phyloP scores from a whole-genome alignment of 1,140 invertebrate species.

The Probaryconus sp. region DNA sequence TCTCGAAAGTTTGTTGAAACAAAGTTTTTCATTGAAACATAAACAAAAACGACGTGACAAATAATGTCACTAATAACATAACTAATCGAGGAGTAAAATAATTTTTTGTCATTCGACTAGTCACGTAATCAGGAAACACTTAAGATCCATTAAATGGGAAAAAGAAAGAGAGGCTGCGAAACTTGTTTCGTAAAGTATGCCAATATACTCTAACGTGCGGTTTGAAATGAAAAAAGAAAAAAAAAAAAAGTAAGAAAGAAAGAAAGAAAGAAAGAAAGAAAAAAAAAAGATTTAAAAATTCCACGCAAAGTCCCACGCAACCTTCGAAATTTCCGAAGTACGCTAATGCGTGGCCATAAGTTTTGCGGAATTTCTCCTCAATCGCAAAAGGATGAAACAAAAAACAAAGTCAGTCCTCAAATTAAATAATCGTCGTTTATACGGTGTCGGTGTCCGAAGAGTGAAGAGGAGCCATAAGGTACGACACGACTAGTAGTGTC shows the following conservation, averaged over 20 bases:
- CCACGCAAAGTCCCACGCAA: slow-evolving; percentile 37
- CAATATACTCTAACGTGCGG: slow-evolving; percentile 45
- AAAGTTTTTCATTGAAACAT: too few species aligned
- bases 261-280: too few species aligned
- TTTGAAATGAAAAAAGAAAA: slow-evolving; percentile 34
- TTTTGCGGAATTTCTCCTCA: slow-evolving; percentile 20
- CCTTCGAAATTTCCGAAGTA: slow-evolving; percentile 19
- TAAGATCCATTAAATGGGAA: slow-evolving; percentile 50
- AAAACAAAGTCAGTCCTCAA: slow-evolving; percentile 12
- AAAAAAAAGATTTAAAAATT: slow-evolving; percentile 28
- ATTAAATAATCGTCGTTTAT: slow-evolving; percentile 36
- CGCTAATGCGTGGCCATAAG: slow-evolving; percentile 30
- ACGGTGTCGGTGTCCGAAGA: not conserved
- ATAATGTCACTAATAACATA: too few species aligned
- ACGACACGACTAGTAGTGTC: too few species aligned
- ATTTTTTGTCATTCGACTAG: slow-evolving; percentile 13
- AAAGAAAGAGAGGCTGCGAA: slow-evolving; percentile 45
- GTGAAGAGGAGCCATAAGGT: too few species aligned
- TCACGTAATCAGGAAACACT: slow-evolving; percentile 37
- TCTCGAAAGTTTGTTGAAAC: too few species aligned
- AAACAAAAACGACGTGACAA: too few species aligned
- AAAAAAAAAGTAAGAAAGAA: too few species aligned
- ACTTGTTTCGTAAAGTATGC: slow-evolving; percentile 55
- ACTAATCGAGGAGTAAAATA: not conserved
- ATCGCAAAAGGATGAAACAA: slow-evolving; percentile 17